phyloP scores from a whole-genome alignment of 2,888 invertebrate species.

The Corythucha ciliata region DNA sequence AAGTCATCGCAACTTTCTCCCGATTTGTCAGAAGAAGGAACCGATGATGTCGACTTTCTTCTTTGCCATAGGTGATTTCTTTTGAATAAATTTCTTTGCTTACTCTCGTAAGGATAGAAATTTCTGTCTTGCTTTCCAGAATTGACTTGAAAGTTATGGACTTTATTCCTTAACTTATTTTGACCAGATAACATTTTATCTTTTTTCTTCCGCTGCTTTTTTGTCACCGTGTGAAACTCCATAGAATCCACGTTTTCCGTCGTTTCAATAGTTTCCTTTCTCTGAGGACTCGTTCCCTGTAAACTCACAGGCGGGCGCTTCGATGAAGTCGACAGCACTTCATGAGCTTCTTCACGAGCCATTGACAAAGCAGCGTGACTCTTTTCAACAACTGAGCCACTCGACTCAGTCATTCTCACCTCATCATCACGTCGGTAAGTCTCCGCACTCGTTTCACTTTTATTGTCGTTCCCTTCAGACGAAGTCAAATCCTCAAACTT shows the following conservation, averaged over 20 bases:
- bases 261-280: too few relatives aligned
- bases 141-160: constrained; percentile 5
- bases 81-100: constrained; percentile 13
- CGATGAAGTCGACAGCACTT: too few relatives aligned
- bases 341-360: too few relatives aligned
- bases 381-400: too few relatives aligned
- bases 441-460: too few relatives aligned
- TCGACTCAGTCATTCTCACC: too few relatives aligned
- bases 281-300: too few relatives aligned
- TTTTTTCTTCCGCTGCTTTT: constrained; percentile 36
- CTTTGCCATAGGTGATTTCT: constrained; percentile 35
- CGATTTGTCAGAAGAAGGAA: constrained; percentile 70
- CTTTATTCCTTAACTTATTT: constrained; percentile 13
- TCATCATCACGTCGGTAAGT: too few relatives aligned
- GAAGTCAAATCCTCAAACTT: constrained; percentile 59
- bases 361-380: too few relatives aligned
- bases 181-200: constrained; percentile 9
- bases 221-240: constrained; percentile 40
- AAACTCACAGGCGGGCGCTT: too few relatives aligned
- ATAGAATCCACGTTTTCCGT: constrained; percentile 24
- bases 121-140: constrained; percentile 19
- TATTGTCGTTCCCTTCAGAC: too few relatives aligned
- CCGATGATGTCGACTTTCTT: constrained; percentile 63
- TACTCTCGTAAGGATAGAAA: constrained; percentile 19
- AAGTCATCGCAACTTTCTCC: constrained; percentile 69